Conservation (phyloP, 2,888 invertebrate genomes). For the Eudemis profundana region DNA sequence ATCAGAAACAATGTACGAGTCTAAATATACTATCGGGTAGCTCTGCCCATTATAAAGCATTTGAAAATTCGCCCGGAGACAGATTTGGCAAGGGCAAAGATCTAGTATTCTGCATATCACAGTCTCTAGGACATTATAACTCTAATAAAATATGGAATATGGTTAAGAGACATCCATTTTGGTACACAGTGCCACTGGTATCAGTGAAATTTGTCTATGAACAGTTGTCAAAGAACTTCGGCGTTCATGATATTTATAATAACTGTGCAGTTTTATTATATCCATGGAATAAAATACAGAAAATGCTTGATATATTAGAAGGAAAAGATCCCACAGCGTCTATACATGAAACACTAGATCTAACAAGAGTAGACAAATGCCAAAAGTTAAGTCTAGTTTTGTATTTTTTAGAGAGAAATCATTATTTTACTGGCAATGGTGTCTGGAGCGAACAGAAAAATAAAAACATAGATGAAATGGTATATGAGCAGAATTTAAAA, state of each 20-base stretch:
- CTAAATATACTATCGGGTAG: slow-evolving; percentile 76
- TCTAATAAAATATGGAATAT: slow-evolving; percentile 59
- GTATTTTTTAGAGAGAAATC: slow-evolving; percentile 76
- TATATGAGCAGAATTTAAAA: slow-evolving; percentile 18
- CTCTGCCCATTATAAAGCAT: slow-evolving; percentile 68
- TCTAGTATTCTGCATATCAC: slow-evolving; percentile 70
- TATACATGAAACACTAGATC: slow-evolving; percentile 60
- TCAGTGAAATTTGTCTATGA: slow-evolving; percentile 72
- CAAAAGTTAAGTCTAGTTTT: slow-evolving; percentile 74
- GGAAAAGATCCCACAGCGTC: slow-evolving; percentile 45
- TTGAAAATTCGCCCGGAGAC: slow-evolving; percentile 77
- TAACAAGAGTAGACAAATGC: slow-evolving; percentile 60
- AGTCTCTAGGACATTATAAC: slow-evolving; percentile 64
- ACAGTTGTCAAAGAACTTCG: slow-evolving; percentile 63
- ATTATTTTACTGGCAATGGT: slow-evolving; percentile 81
- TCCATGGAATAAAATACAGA: slow-evolving; percentile 76
- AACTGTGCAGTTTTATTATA: slow-evolving; percentile 76
- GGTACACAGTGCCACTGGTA: slow-evolving; percentile 76
- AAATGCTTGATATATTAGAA: slow-evolving; percentile 56
- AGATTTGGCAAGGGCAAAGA: slow-evolving; percentile 77
- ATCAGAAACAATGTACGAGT: slow-evolving; percentile 76
- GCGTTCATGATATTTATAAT: slow-evolving; percentile 70
- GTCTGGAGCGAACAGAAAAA: slow-evolving; percentile 76
- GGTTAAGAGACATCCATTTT: slow-evolving; percentile 75
- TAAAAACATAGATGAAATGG: slow-evolving; percentile 49